Conservation (phyloP, 2,797 vertebrate genomes). For the Sebastes iracundus region DNA sequence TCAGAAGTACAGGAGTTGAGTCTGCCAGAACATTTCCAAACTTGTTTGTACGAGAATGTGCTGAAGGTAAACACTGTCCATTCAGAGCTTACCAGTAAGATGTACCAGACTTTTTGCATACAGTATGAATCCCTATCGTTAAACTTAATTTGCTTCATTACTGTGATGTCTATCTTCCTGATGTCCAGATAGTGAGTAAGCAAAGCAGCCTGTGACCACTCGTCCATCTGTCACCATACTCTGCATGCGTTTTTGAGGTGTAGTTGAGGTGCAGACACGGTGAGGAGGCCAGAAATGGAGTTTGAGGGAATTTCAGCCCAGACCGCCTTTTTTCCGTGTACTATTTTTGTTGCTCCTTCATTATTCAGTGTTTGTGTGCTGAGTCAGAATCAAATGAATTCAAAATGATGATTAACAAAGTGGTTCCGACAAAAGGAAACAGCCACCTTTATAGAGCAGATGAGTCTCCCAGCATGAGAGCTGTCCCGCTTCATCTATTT, state of each 20-base stretch:
- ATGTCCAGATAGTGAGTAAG: background rate
- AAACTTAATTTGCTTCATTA: background rate
- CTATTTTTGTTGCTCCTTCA: constrained; percentile 25
- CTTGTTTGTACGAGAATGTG: background rate
- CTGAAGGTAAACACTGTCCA: background rate
- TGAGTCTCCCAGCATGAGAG: constrained; percentile 72
- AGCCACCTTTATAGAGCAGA: constrained; percentile 64
- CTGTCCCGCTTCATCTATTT: constrained; percentile 71
- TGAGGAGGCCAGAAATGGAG: background rate
- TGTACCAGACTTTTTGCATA: background rate
- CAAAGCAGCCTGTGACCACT: background rate
- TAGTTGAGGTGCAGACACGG: background rate
- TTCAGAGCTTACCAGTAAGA: background rate
- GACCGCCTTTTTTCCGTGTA: background rate
- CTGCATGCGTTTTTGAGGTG: background rate
- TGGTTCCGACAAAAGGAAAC: constrained; percentile 55
- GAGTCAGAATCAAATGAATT: constrained; percentile 39
- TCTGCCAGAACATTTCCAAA: background rate
- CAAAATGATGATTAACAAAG: constrained; percentile 44
- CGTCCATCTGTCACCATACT: background rate
- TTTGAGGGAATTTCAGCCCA: background rate
- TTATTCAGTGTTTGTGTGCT: constrained; percentile 31
- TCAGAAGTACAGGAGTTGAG: too few species aligned
- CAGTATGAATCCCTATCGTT: background rate
- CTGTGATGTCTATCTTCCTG: background rate